Percentiles rank a stretch among this genome's conserved stretches.
Evolutionary conservation across 2,113 vertebrate species (phyloP).

Genomic region (Cranoglanis bouderius): DNA sequence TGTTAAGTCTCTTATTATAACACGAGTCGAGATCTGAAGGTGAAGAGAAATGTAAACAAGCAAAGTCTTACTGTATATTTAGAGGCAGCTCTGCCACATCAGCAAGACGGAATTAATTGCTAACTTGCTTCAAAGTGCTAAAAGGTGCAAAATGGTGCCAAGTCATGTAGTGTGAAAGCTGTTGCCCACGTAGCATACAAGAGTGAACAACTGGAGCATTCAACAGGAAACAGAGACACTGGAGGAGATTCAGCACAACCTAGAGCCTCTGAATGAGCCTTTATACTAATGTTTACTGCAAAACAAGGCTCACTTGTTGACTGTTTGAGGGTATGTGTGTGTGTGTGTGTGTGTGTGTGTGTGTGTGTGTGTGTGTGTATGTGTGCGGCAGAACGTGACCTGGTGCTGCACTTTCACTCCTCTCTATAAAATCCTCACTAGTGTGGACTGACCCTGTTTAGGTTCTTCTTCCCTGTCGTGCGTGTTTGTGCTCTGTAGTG

Average conservation of each 20-base stretch:
- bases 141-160: background rate
- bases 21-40: background rate
- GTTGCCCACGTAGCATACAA: no score
- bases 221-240: background rate
- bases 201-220: constrained; percentile 5
- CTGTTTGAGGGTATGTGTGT: background rate
- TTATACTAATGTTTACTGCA: constrained; percentile 22
- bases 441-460: background rate
- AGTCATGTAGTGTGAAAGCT: background rate
- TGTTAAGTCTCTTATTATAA: background rate
- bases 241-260: background rate
- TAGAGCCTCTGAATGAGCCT: background rate
- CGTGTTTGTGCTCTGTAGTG: background rate
- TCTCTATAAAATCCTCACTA: background rate
- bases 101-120: background rate
- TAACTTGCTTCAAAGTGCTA: background rate
- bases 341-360: no score
- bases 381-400: background rate
- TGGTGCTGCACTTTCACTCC: background rate
- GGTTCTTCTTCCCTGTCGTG: background rate
- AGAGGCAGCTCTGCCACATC: background rate
- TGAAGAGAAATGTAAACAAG: background rate
- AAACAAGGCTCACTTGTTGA: constrained; percentile 34
- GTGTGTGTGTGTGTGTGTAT: constrained; percentile 18
- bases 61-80: no score